Evolutionary conservation across 2,888 invertebrate genomes (phyloP).

Genomic region (Ormyrus pomaceus): DNA sequence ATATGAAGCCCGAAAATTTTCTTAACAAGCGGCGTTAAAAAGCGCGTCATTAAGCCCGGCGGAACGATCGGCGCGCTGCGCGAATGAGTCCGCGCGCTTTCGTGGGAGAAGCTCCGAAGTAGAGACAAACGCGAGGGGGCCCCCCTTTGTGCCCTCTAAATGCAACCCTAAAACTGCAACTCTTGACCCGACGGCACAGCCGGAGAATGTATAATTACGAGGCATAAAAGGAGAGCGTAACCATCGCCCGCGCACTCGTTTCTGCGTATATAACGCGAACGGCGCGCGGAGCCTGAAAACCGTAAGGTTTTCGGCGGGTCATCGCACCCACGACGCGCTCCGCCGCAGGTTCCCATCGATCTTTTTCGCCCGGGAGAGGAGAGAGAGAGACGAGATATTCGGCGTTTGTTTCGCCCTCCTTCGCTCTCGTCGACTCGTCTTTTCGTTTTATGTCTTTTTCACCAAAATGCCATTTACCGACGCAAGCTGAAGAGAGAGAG

Average conservation of each 20-base stretch:
- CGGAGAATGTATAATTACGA: constrained; percentile 75
- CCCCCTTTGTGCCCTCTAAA: constrained; percentile 18
- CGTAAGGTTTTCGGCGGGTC: constrained; percentile 61
- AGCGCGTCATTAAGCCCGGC: constrained; percentile 33
- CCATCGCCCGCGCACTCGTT: constrained; percentile 69
- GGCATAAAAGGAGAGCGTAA: constrained; percentile 72
- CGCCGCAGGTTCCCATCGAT: constrained; percentile 72
- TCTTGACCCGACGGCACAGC: constrained; percentile 48
- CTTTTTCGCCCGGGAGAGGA: constrained; percentile 51
- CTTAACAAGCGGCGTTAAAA: constrained; percentile 33
- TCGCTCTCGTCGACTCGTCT: constrained; percentile 12
- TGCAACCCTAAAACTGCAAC: constrained; percentile 45
- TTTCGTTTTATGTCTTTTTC: constrained; percentile 50
- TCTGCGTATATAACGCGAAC: constrained; percentile 46
- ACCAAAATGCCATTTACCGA: constrained; percentile 43
- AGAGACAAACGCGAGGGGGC: background rate
- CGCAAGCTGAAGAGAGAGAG: background rate
- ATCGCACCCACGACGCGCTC: constrained; percentile 66
- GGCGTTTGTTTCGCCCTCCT: constrained; percentile 39
- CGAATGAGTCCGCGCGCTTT: background rate
- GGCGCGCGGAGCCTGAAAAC: no score
- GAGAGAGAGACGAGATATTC: constrained; percentile 56
- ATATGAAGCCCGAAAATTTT: constrained; percentile 23
- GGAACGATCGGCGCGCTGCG: no score
- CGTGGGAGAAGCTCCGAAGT: constrained; percentile 10